Evolutionary conservation across 2,888 invertebrate species (phyloP).

Genomic region (Plagiodera versicolora): DNA sequence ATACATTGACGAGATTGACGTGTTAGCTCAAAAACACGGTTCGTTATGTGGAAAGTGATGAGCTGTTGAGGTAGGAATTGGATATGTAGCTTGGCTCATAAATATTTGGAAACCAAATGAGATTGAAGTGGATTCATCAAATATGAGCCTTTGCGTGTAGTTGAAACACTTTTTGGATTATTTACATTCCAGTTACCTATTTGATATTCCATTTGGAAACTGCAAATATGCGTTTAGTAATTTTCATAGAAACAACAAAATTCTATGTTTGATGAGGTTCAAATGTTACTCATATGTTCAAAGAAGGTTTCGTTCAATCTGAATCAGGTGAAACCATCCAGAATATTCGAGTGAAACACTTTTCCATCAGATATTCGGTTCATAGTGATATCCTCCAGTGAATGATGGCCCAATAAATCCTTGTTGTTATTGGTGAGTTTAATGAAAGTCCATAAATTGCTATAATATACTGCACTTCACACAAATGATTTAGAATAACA

Average conservation of each 20-base stretch:
- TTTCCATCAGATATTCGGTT: neutral
- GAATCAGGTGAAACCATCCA: too few relatives aligned
- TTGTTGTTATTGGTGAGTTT: neutral
- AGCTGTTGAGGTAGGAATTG: neutral
- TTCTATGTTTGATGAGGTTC: too few relatives aligned
- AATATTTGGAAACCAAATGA: neutral
- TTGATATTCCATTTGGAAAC: neutral
- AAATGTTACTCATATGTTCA: too few relatives aligned
- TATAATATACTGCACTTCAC: neutral
- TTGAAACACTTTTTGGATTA: neutral
- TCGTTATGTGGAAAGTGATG: neutral
- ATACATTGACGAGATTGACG: neutral
- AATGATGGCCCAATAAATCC: conserved; percentile 18
- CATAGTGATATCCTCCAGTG: conserved; percentile 12
- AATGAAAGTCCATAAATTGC: neutral
- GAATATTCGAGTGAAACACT: neutral
- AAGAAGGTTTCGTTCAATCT: too few relatives aligned
- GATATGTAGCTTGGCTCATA: neutral
- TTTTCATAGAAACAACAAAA: too few relatives aligned
- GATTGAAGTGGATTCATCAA: neutral
- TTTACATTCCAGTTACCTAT: neutral
- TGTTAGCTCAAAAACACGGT: neutral
- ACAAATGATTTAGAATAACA: conserved; percentile 12
- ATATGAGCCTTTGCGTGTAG: neutral
- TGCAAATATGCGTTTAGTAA: neutral